A percentile compares a stretch with the other conserved stretches of the same genome.
Evolutionary conservation across 2,113 vertebrate genomes (phyloP).

Genomic region (Galeopterus variegatus): DNA sequence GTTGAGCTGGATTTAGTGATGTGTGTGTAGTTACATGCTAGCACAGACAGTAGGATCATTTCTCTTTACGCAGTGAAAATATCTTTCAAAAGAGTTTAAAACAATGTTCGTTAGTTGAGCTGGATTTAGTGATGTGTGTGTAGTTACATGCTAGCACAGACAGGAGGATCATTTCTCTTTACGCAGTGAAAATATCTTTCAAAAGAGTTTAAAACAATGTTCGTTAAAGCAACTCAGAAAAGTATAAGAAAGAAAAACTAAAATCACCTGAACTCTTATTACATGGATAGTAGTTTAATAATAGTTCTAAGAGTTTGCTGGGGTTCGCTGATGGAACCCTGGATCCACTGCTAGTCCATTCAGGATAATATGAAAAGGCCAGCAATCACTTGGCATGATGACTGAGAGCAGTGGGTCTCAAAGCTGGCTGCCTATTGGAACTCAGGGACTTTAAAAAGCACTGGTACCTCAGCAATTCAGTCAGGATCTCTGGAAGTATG

Average conservation of each 20-base stretch:
- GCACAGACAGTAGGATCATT: neutral
- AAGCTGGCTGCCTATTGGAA: neutral
- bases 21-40: neutral
- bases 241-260: neutral
- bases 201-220: neutral
- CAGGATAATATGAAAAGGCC: neutral
- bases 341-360: neutral
- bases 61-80: constrained; percentile 1
- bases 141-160: neutral
- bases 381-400: neutral
- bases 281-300: neutral
- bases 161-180: neutral
- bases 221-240: neutral
- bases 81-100: neutral
- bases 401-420: neutral
- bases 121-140: neutral
- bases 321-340: neutral
- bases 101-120: neutral
- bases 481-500: neutral
- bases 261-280: neutral
- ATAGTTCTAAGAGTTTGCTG: neutral
- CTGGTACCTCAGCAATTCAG: neutral
- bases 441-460: neutral
- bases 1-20: neutral
- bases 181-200: neutral